Percentiles rank a stretch among this genome's conserved stretches.
phyloP scores from a whole-genome alignment of 2,888 invertebrate species.

The Epinotia bilunana region DNA sequence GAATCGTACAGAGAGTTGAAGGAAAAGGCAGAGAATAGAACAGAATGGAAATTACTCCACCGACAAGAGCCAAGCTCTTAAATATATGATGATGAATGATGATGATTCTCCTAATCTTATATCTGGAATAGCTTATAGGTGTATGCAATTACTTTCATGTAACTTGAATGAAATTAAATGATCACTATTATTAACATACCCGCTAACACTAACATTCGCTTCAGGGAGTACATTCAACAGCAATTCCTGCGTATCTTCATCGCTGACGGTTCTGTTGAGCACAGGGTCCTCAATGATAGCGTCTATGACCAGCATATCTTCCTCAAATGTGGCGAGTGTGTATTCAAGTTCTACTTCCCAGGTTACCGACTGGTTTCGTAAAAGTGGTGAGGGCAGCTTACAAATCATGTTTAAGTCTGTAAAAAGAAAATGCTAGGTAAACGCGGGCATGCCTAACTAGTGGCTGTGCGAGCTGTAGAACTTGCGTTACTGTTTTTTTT shows the following conservation, averaged over 20 bases:
- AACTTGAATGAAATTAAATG: too few relatives aligned
- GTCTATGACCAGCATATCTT: constrained; percentile 55
- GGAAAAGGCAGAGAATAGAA: too few relatives aligned
- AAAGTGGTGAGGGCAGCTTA: constrained; percentile 66
- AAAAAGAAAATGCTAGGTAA: neutral
- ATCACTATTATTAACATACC: constrained; percentile 58
- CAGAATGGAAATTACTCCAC: too few relatives aligned
- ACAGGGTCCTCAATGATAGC: constrained; percentile 64
- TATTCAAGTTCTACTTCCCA: constrained; percentile 76
- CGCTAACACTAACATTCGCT: constrained; percentile 62
- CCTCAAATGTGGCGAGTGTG: constrained; percentile 53
- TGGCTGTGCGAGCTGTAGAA: too few relatives aligned
- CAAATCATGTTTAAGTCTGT: constrained; percentile 63
- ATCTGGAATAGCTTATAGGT: too few relatives aligned
- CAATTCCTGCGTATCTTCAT: constrained; percentile 54
- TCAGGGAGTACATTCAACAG: constrained; percentile 59
- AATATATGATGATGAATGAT: too few relatives aligned
- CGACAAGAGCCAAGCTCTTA: too few relatives aligned
- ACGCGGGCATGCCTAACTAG: neutral
- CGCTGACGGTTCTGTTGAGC: constrained; percentile 61
- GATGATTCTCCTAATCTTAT: too few relatives aligned
- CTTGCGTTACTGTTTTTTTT: neutral
- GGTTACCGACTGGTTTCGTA: constrained; percentile 58
- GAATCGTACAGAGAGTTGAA: too few relatives aligned
- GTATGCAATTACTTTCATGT: too few relatives aligned